Percentiles rank a stretch among this genome's conserved stretches.
phyloP scores from a whole-genome alignment of 2,113 vertebrate genomes.

The Scopus umbretta region DNA sequence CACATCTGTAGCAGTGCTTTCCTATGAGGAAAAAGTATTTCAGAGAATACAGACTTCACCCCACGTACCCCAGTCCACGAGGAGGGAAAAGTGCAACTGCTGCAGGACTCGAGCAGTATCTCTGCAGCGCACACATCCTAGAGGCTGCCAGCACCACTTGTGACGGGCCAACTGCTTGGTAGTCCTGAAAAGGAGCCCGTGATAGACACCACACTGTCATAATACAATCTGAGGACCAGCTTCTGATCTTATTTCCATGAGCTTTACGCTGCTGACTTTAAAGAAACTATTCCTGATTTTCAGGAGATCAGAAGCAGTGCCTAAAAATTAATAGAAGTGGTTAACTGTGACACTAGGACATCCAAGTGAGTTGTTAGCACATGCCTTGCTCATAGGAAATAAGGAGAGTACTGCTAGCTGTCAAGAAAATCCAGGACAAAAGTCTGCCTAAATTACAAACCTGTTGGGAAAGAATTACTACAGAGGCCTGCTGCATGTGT shows the following conservation, averaged over 20 bases:
- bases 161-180: neutral
- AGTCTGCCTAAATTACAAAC: neutral
- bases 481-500: neutral
- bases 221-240: neutral
- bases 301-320: neutral
- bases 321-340: neutral
- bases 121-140: neutral
- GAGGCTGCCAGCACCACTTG: neutral
- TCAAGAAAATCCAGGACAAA: neutral
- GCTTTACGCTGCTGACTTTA: neutral
- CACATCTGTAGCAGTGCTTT: neutral
- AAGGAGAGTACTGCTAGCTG: neutral
- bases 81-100: neutral
- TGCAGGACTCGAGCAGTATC: neutral
- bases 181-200: neutral
- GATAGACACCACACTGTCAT: neutral
- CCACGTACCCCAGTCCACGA: neutral
- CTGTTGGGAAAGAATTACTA: neutral
- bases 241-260: neutral
- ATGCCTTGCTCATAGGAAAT: neutral
- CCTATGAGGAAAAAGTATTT: neutral
- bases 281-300: neutral
- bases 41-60: neutral
- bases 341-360: neutral
- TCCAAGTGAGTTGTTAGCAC: neutral